These are phyloP conservation scores for Heliconius himera DNA, from an alignment of 1,140 invertebrate species.

Conservation along the genomic window DNA sequence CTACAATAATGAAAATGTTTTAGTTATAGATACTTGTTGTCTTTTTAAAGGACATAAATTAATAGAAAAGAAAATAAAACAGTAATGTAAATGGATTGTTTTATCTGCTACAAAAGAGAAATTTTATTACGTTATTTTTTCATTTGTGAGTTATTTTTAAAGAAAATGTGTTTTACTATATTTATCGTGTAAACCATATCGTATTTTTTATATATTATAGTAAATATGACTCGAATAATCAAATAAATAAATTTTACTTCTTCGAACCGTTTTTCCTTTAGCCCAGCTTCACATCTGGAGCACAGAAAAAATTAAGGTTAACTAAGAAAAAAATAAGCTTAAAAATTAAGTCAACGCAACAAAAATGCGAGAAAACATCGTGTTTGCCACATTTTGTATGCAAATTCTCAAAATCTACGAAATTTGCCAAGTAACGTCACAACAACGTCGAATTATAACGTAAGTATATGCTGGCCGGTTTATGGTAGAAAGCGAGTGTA, in stretches of 20 bases:
- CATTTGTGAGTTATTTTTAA: neutral
- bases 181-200: slow-evolving; percentile 23
- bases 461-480: no score
- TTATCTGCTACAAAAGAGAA: neutral
- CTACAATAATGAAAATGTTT: no score
- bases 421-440: no score
- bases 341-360: no score
- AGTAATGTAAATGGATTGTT: neutral
- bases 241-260: slow-evolving; percentile 22
- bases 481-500: no score
- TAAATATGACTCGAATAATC: slow-evolving; percentile 24
- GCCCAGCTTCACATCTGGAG: neutral
- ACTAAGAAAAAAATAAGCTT: no score
- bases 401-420: no score
- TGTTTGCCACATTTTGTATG: neutral
- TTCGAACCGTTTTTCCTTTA: slow-evolving; percentile 1
- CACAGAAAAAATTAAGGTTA: no score
- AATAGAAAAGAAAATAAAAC: neutral
- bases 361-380: no score
- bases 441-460: no score
- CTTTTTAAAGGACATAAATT: neutral
- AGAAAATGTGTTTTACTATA: neutral
- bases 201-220: slow-evolving; percentile 27
- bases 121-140: neutral
- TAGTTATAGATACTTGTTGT: neutral